Base-by-base conservation (phyloP, 1,140 invertebrate genomes). In the Vanessa atalanta region DNA sequence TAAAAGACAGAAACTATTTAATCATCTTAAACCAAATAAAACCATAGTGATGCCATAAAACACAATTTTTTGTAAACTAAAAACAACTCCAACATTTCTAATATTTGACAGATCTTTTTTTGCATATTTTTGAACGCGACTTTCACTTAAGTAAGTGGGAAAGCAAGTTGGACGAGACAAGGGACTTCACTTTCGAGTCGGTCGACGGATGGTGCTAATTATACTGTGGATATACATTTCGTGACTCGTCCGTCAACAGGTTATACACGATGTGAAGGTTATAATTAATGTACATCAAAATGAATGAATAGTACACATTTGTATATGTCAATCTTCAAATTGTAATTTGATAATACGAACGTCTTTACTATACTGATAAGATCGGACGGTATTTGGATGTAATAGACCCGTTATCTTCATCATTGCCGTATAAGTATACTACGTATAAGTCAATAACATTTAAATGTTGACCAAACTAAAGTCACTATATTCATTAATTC, bases 81-180 rank as follows among this genome's bases (percentile, higher is more conserved):
- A n/a, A 9, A 31, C 26, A 53, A 53, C 50, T 11, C 5, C 16
- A 13, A 61, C 5, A 37, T 8, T n/a, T 61, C 57, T 61, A 31
- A 12, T 61, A n/a, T 31, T 65, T 23, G 14, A 48, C 65, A 20
- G 47, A 9, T 51, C n/a, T 15, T 61, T 61, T 61, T 61, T 61
- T 61, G 31, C 13, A 61, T 61, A 61, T 61, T 61, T 61, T 37
- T 61, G 57, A 26, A 55, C 55, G 60, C 65, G 51, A 73, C 85
- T 86, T 86, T 86, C 85, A 83, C 85, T 85, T 75, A 76, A 77
- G 65, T 57, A 31, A 31, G 48, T 26, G 57, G 57, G 31, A 15
- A 37, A 75, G 80, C 82, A 78, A 83, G 78, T 73, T 79, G 73
- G 82, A 75, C 82, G 81, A 78, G 79, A 76, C 78, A 82, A 82